phyloP scores from a whole-genome alignment of 1,140 invertebrate species.

The Drosophila biarmipes region DNA sequence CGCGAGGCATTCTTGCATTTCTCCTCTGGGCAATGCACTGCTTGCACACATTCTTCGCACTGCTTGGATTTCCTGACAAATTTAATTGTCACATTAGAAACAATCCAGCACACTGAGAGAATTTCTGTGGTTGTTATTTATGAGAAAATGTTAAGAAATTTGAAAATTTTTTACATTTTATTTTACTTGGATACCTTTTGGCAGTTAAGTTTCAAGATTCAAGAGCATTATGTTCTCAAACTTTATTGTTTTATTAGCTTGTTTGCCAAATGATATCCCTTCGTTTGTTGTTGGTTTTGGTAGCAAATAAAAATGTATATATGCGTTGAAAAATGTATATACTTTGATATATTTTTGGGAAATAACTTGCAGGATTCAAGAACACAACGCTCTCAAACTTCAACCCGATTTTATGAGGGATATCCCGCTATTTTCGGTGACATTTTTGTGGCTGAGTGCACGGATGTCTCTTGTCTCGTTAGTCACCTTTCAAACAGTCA shows the following conservation, averaged over 20 bases:
- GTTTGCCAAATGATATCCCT: too few relatives aligned
- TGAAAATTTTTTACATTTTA: too few relatives aligned
- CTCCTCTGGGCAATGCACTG: conserved; percentile 21
- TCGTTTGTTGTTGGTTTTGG: not conserved
- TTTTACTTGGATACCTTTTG: too few relatives aligned
- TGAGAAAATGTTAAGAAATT: too few relatives aligned
- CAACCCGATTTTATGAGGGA: not conserved
- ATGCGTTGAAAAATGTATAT: too few relatives aligned
- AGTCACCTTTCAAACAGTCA: conserved; percentile 64
- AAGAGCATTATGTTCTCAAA: too few relatives aligned
- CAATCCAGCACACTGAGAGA: conserved; percentile 16
- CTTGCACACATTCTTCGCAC: conserved; percentile 19
- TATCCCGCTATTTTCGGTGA: not conserved
- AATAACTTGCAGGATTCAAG: too few relatives aligned
- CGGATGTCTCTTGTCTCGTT: conserved; percentile 59
- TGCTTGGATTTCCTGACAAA: conserved; percentile 33
- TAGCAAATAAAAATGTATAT: too few relatives aligned
- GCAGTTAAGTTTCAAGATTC: too few relatives aligned
- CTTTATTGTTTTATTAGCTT: too few relatives aligned
- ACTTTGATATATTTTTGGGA: too few relatives aligned
- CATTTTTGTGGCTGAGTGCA: conserved; percentile 22
- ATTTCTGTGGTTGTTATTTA: not conserved
- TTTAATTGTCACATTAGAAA: conserved; percentile 72
- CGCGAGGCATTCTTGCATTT: conserved; percentile 27
- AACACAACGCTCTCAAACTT: too few relatives aligned